These are phyloP conservation scores for Limnephilus auricula DNA, from an alignment of 2,888 invertebrate species.

Conservation along the genomic window DNA sequence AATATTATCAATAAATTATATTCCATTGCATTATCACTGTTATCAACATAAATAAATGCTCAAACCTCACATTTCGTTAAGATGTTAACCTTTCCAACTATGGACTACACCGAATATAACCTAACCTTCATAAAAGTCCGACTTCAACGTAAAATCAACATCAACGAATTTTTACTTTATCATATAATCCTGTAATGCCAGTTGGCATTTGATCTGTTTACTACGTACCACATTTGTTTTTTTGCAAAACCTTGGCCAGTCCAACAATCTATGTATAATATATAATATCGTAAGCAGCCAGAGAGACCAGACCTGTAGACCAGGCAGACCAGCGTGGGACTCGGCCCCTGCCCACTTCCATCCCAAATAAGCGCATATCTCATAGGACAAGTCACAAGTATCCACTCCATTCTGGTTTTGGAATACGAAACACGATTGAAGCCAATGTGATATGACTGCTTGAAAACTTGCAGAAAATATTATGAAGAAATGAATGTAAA, in stretches of 20 bases:
- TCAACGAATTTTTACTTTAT: background rate
- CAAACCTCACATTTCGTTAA: too few species aligned
- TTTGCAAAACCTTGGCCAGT: constrained; percentile 13
- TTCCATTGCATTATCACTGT: too few species aligned
- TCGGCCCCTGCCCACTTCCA: constrained; percentile 16
- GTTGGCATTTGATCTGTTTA: background rate
- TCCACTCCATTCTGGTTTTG: background rate
- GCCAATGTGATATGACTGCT: background rate
- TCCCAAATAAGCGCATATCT: constrained; percentile 29
- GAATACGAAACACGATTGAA: constrained; percentile 7
- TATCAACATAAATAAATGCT: too few species aligned
- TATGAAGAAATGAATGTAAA: background rate
- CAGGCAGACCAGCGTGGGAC: constrained; percentile 24
- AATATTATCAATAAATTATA: background rate
- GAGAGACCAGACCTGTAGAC: background rate
- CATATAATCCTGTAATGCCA: constrained; percentile 6
- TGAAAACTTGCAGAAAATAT: background rate
- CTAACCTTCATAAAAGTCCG: too few species aligned
- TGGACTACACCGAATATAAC: too few species aligned
- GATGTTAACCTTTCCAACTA: too few species aligned
- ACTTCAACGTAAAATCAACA: background rate
- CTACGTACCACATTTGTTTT: constrained; percentile 6
- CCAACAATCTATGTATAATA: constrained; percentile 7
- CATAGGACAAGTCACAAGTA: constrained; percentile 2
- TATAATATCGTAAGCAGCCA: background rate